A percentile compares a stretch with the other conserved stretches of the same genome.
Evolutionary conservation across 2,888 invertebrate genomes (phyloP).

Genomic region (Dorcus parallelipipedus): DNA sequence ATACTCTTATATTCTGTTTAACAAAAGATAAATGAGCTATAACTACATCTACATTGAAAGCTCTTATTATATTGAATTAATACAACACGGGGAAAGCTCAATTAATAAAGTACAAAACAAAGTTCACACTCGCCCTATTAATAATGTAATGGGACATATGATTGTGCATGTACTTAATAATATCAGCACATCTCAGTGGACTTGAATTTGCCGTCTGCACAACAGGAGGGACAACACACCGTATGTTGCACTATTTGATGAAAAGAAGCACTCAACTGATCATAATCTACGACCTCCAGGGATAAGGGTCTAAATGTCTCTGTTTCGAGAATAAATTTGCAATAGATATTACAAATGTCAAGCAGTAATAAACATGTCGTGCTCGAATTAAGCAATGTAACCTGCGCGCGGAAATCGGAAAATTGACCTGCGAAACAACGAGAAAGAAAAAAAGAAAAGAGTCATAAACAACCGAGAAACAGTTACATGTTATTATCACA

Average conservation of each 20-base stretch:
- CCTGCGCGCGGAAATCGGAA: too few species aligned
- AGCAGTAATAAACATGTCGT: background rate
- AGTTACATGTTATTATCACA: slow-evolving; percentile 42
- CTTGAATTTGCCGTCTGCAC: slow-evolving; percentile 16
- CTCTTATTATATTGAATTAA: too few species aligned
- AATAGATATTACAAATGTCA: too few species aligned
- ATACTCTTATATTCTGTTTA: too few species aligned
- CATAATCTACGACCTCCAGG: slow-evolving; percentile 29
- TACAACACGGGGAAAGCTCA: too few species aligned
- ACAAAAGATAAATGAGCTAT: too few species aligned
- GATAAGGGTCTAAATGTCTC: slow-evolving; percentile 8
- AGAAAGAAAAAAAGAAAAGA: slow-evolving; percentile 30
- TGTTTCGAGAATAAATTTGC: too few species aligned
- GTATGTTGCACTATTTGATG: slow-evolving; percentile 27
- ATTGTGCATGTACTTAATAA: slow-evolving; percentile 25
- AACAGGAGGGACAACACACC: slow-evolving; percentile 25
- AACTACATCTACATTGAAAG: too few species aligned
- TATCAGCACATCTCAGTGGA: slow-evolving; percentile 26
- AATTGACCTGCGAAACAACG: too few species aligned
- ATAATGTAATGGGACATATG: slow-evolving; percentile 23
- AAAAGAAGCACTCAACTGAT: slow-evolving; percentile 31
- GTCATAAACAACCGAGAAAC: slow-evolving; percentile 41
- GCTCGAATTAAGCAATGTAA: too few species aligned
- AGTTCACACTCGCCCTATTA: slow-evolving; percentile 12
- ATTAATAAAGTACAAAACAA: background rate